phyloP scores from a whole-genome alignment of 2,113 vertebrate genomes.

The Copsychus sechellarum region DNA sequence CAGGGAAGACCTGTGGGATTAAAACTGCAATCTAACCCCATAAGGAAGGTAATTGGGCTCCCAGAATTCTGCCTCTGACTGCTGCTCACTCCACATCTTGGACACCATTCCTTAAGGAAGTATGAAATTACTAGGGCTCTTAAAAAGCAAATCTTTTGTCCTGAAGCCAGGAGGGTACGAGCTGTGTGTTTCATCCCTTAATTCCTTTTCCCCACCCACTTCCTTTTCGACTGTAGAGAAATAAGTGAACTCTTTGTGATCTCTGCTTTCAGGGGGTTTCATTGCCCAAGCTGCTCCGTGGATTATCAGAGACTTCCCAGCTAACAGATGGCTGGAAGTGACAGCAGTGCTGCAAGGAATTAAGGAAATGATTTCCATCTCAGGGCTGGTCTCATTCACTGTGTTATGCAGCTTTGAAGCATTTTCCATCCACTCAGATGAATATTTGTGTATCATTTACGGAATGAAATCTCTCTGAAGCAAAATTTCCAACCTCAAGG shows the following conservation, averaged over 20 bases:
- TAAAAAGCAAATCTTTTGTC: background rate
- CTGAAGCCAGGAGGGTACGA: background rate
- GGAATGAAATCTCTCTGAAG: slow-evolving; percentile 41
- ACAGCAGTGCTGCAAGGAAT: background rate
- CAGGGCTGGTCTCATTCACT: background rate
- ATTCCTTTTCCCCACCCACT: slow-evolving; percentile 38
- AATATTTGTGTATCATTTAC: slow-evolving; percentile 7
- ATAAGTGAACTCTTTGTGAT: slow-evolving; percentile 43
- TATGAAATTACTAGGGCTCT: background rate
- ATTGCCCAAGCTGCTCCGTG: background rate
- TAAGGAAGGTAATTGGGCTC: background rate
- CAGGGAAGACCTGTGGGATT: background rate
- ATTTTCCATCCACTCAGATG: slow-evolving; percentile 16
- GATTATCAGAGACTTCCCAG: background rate
- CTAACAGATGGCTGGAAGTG: slow-evolving; percentile 39
- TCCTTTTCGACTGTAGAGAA: slow-evolving; percentile 17
- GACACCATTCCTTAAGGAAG: background rate
- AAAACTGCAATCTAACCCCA: background rate
- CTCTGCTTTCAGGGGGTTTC: slow-evolving; percentile 22
- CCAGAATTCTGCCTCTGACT: background rate
- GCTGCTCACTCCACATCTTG: background rate
- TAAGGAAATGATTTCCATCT: background rate
- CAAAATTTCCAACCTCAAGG: slow-evolving; percentile 56
- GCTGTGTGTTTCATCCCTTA: slow-evolving; percentile 8
- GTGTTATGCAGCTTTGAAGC: background rate